phyloP scores from a whole-genome alignment of 2,888 invertebrate species.

The Crematogaster levior region DNA sequence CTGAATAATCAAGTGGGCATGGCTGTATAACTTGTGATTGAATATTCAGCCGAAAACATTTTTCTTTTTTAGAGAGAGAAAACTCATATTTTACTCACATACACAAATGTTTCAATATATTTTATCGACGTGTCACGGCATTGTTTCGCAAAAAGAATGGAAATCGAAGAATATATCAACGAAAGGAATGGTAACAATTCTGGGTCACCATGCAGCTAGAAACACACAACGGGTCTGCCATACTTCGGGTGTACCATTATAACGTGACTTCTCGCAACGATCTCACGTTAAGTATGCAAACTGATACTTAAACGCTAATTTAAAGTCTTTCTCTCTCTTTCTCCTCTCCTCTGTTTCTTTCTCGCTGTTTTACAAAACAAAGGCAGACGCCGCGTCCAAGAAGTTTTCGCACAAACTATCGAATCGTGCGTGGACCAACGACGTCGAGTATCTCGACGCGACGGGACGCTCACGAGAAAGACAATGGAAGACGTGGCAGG shows the following conservation, averaged over 20 bases:
- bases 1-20: background rate
- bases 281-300: conserved; percentile 46
- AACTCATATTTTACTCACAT: background rate
- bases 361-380: background rate
- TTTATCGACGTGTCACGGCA: conserved; percentile 6
- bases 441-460: background rate
- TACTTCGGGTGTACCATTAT: conserved; percentile 11
- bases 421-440: conserved; percentile 8
- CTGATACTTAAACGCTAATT: conserved; percentile 47
- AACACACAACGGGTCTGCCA: too few relatives aligned
- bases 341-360: too few relatives aligned
- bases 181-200: conserved; percentile 4
- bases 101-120: conserved; percentile 3
- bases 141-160: conserved; percentile 24
- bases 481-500: conserved; percentile 68
- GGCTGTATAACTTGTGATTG: background rate
- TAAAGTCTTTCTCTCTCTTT: background rate
- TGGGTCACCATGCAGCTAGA: background rate
- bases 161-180: conserved; percentile 17
- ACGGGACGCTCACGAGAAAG: conserved; percentile 40
- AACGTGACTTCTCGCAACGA: conserved; percentile 15
- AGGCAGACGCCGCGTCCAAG: background rate
- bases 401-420: conserved; percentile 40
- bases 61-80: background rate
- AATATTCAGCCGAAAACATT: background rate